Evolutionary conservation across 2,888 invertebrate genomes (phyloP).

Genomic region (Geotrupes spiniger): DNA sequence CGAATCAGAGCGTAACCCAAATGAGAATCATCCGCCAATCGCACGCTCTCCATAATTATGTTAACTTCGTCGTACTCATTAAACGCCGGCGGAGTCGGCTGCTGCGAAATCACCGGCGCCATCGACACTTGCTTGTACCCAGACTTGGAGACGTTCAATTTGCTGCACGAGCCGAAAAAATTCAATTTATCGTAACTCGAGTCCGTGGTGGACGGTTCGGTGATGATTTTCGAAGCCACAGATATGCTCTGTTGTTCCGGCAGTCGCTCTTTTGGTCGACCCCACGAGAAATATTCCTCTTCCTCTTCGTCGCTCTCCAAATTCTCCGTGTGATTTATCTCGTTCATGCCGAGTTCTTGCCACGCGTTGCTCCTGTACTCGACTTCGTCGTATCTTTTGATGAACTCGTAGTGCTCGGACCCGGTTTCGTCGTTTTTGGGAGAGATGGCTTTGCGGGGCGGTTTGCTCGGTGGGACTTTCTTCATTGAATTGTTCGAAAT

Average conservation of each 20-base stretch:
- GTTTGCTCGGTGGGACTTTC: constrained; percentile 41
- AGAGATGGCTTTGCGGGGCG: constrained; percentile 32
- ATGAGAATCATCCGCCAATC: constrained; percentile 77
- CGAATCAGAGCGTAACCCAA: constrained; percentile 76
- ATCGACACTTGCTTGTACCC: constrained; percentile 72
- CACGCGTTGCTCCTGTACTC: constrained; percentile 77
- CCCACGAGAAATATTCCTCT: constrained; percentile 49
- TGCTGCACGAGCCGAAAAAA: constrained; percentile 75
- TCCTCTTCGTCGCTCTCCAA: constrained; percentile 45
- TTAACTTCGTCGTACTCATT: constrained; percentile 76
- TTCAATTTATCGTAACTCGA: constrained; percentile 77
- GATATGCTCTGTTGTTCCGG: constrained; percentile 41
- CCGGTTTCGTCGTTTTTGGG: constrained; percentile 40
- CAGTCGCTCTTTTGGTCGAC: constrained; percentile 44
- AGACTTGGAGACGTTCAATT: constrained; percentile 60
- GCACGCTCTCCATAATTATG: constrained; percentile 62
- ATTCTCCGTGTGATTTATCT: constrained; percentile 69
- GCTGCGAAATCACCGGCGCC: constrained; percentile 36
- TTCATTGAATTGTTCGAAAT: constrained; percentile 47
- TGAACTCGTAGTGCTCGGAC: constrained; percentile 49
- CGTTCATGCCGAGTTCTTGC: constrained; percentile 75
- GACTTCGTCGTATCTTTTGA: constrained; percentile 71
- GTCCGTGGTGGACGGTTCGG: constrained; percentile 38
- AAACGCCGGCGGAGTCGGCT: constrained; percentile 46
- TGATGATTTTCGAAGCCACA: constrained; percentile 57